Percentiles rank a stretch among this genome's conserved stretches.
Evolutionary conservation across 2,113 vertebrate genomes (phyloP).

Genomic region (Cinclus cinclus): DNA sequence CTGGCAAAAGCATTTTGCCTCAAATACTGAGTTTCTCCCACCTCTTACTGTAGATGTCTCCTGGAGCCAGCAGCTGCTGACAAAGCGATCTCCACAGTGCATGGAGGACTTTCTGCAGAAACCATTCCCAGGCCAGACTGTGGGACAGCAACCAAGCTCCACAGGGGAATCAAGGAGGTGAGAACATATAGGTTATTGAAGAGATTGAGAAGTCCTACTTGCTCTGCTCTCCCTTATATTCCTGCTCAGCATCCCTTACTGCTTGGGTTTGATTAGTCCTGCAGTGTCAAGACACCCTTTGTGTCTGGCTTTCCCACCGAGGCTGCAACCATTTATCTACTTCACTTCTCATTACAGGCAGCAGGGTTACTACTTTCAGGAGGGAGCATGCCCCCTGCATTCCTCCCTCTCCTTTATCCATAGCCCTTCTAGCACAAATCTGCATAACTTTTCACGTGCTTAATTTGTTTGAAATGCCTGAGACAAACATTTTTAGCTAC

Average conservation of each 20-base stretch:
- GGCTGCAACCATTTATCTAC: not conserved
- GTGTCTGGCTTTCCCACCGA: not conserved
- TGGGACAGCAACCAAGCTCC: conserved; percentile 62
- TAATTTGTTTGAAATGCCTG: not conserved
- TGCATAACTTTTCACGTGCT: not conserved
- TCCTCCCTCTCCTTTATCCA: not conserved
- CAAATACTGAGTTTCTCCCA: not conserved
- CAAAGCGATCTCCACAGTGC: conserved; percentile 18
- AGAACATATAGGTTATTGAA: not conserved
- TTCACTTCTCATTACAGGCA: not conserved
- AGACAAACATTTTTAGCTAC: not conserved
- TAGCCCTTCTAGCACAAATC: not conserved
- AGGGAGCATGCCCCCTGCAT: not conserved
- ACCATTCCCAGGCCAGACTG: conserved; percentile 70
- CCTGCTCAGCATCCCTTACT: not conserved
- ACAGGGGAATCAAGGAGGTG: conserved; percentile 80
- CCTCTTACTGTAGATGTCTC: conserved; percentile 67
- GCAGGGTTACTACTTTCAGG: not conserved
- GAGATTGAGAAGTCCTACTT: not conserved
- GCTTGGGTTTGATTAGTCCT: not conserved
- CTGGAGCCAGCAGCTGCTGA: conserved; percentile 70
- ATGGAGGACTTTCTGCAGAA: conserved; percentile 74
- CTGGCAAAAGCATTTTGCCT: not conserved
- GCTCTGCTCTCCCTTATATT: not conserved
- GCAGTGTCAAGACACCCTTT: not conserved